These are phyloP conservation scores for Struthio camelus DNA, from an alignment of 2,113 vertebrate species.

Conservation along the genomic window DNA sequence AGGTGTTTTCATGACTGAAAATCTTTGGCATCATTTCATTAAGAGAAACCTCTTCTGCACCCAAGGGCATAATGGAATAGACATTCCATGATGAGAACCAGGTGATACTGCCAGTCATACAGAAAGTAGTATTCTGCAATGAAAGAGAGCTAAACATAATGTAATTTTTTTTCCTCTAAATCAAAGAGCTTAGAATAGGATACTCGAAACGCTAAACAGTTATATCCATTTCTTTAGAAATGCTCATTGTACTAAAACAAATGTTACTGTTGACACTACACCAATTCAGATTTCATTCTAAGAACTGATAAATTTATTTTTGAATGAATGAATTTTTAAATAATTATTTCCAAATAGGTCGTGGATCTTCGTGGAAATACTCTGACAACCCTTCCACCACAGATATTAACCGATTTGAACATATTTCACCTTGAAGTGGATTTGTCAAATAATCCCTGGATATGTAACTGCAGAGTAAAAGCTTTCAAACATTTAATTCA, in stretches of 20 bases:
- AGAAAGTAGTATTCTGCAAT: neutral
- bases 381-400: constrained; percentile 75
- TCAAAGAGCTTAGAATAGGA: neutral
- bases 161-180: neutral
- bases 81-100: neutral
- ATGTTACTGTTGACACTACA: neutral
- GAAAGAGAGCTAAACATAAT: neutral
- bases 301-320: neutral
- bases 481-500: constrained; percentile 69
- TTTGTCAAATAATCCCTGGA: constrained; percentile 76
- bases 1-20: neutral
- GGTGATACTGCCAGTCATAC: neutral
- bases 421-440: constrained; percentile 72
- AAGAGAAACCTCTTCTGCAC: neutral
- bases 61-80: neutral
- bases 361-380: constrained; percentile 85
- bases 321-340: neutral
- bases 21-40: neutral
- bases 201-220: neutral
- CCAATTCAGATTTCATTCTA: neutral
- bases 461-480: constrained; percentile 73
- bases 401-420: constrained; percentile 71
- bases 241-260: neutral
- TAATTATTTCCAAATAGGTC: constrained; percentile 68
- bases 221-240: neutral